Evolutionary conservation across 2,113 vertebrate genomes (phyloP).

Genomic region (Anas platyrhynchos): DNA sequence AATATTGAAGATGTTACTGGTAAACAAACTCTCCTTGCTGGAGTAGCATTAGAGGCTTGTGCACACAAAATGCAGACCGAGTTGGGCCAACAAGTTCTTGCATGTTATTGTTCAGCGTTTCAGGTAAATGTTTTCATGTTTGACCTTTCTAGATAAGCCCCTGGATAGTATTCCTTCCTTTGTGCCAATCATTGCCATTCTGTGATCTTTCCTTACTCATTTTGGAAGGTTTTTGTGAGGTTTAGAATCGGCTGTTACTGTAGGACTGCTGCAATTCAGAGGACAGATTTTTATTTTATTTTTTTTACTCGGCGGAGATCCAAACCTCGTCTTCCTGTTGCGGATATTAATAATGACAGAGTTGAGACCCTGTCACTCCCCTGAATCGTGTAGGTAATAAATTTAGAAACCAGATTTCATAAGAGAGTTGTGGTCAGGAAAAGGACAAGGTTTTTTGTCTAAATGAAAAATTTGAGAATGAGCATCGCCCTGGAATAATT

Average conservation of each 20-base stretch:
- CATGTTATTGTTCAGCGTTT: background rate
- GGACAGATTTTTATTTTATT: background rate
- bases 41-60: background rate
- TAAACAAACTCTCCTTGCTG: background rate
- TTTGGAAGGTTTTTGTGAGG: background rate
- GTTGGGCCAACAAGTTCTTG: background rate
- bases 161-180: background rate
- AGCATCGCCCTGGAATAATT: background rate
- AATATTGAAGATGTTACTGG: background rate
- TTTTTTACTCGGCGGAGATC: background rate
- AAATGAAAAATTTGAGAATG: slow-evolving; percentile 28
- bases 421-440: slow-evolving; percentile 49
- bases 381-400: background rate
- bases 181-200: background rate
- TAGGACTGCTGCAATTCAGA: background rate
- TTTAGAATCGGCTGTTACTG: background rate
- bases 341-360: slow-evolving; percentile 49
- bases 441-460: slow-evolving; percentile 35
- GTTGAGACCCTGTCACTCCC: slow-evolving; percentile 41
- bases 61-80: background rate
- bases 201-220: background rate
- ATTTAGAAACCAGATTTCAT: background rate
- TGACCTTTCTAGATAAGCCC: background rate
- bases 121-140: background rate
- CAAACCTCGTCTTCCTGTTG: slow-evolving; percentile 28